Evolutionary conservation across 2,888 invertebrate genomes (phyloP).

Genomic region (Colletes collaris): DNA sequence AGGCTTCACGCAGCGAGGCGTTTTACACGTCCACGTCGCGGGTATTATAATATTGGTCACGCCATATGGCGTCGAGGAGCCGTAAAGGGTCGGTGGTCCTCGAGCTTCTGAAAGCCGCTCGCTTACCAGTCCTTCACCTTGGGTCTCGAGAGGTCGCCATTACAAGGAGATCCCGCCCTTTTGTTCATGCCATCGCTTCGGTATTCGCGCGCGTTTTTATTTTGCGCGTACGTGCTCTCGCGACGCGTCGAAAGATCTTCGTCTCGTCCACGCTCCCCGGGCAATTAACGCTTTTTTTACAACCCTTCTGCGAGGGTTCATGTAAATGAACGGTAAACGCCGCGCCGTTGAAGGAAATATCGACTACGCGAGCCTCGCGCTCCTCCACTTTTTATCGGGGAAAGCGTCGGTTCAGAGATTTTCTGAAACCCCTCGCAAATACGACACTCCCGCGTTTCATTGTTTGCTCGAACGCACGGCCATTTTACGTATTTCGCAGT

Average conservation of each 20-base stretch:
- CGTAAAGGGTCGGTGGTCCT: constrained; percentile 72
- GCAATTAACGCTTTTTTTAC: constrained; percentile 45
- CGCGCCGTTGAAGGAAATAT: constrained; percentile 22
- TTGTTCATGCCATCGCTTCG: constrained; percentile 62
- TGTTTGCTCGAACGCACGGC: too few species aligned
- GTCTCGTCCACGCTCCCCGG: constrained; percentile 8
- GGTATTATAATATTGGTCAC: constrained; percentile 73
- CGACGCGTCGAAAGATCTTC: constrained; percentile 49
- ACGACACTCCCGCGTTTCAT: not conserved
- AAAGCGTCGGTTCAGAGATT: not conserved
- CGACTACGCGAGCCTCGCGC: constrained; percentile 17
- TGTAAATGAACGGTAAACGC: constrained; percentile 54
- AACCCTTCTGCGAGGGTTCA: constrained; percentile 42
- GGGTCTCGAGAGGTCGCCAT: constrained; percentile 65
- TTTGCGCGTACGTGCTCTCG: constrained; percentile 53
- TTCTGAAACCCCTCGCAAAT: not conserved
- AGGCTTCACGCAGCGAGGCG: constrained; percentile 37
- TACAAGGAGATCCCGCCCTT: constrained; percentile 68
- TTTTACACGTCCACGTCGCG: constrained; percentile 65
- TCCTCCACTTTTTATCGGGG: not conserved
- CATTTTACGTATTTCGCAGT: too few species aligned
- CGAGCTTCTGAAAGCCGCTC: constrained; percentile 68
- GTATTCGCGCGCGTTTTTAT: constrained; percentile 40
- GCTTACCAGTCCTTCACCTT: constrained; percentile 68
- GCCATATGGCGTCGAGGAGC: constrained; percentile 77